Base-by-base conservation (phyloP, 2,888 invertebrate genomes). In the Pristionchus fissidentatus region DNA sequence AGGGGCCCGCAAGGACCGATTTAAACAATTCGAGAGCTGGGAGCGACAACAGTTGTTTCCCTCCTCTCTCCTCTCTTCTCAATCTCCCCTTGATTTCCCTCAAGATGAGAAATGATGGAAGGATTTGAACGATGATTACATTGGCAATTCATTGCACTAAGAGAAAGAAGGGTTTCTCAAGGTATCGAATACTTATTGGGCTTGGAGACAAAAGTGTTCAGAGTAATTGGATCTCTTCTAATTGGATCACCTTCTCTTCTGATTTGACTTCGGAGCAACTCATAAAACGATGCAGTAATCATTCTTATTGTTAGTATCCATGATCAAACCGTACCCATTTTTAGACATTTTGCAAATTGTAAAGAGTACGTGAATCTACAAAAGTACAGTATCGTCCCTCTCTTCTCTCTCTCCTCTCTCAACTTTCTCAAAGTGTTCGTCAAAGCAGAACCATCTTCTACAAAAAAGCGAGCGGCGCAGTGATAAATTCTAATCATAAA, bases 41-140 rank as follows among this genome's bases (percentile, higher is more conserved):
- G 49, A 49, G 49, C 10, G 49, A 77, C 49, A 77, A 77, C 75
- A 41, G 75, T 46, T 41, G 75, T 26, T 13, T 49, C 7, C 5
- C 29, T 26, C 46, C 75, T 38, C 29, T 10, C 66, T 32, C 75
- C 26, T 49, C 19, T 19, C 10, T 49, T 19, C 49, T 15, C 49
- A 49, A 49, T 49, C 49, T 49, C 49, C 49, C 75, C 49, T 35
- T 49, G 32, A 32, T 77, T 70, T 77, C 75, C 49, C 41, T 70
- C 49, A 77, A 77, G 3, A 49, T 77, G 75, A 77, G 75, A 77
- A 77, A 77, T 77, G 75, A 32, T 29, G 1, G 70, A 49, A 77
- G 75, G 49, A 77, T 77, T 77, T 77, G 75, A 77, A 77, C 75
- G 75, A 35, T 22, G 13, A 13, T 10, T 49, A 19, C 10, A 49